Conservation (phyloP, 2,113 vertebrate species). For the Brachyistius frenatus region DNA sequence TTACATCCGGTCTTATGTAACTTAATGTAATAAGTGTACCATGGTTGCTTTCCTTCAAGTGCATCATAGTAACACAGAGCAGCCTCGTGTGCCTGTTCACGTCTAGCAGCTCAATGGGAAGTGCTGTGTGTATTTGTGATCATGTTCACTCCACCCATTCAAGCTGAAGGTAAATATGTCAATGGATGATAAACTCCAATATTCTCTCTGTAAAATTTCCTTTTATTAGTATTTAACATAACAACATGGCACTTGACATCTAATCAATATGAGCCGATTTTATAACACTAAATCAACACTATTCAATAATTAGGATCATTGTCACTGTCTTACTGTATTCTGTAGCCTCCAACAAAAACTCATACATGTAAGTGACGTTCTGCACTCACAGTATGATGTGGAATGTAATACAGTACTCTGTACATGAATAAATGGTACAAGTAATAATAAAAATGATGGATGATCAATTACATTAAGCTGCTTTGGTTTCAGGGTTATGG, state of each 20-base stretch:
- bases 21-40: slow-evolving; percentile 17
- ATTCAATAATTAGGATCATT: slow-evolving; percentile 1
- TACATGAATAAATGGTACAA: not conserved
- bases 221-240: not conserved
- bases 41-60: not conserved
- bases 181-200: no score
- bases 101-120: not conserved
- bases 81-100: not conserved
- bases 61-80: not conserved
- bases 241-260: not conserved
- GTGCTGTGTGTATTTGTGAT: not conserved
- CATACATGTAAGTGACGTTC: not conserved
- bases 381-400: no score
- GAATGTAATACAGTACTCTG: not conserved
- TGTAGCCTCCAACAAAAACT: not conserved
- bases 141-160: not conserved
- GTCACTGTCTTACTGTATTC: not conserved
- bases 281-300: no score
- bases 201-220: not conserved
- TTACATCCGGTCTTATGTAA: not conserved
- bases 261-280: not conserved
- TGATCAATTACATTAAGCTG: not conserved
- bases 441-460: not conserved
- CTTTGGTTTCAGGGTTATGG: not conserved
- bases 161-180: not conserved